Conservation (phyloP, 2,797 vertebrate species). For the Rhinophrynus dorsalis region DNA sequence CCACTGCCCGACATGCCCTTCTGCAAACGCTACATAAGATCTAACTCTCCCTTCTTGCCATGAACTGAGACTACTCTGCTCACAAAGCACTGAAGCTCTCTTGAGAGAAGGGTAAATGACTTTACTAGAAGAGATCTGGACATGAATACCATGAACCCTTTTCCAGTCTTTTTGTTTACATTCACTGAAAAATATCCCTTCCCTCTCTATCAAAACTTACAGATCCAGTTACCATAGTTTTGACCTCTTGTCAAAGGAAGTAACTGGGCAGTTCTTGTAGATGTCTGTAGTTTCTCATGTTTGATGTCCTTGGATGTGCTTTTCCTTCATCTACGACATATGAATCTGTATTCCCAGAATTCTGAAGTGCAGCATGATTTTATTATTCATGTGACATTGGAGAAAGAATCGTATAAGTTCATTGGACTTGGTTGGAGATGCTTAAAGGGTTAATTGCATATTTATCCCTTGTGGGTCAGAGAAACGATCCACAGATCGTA, state of each 20-base stretch:
- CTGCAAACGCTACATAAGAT: constrained; percentile 77
- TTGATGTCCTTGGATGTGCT: no score
- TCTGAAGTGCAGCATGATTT: no score
- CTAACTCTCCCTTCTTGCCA: constrained; percentile 44
- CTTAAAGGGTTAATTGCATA: no score
- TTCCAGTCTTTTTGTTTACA: constrained; percentile 45
- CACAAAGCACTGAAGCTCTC: neutral
- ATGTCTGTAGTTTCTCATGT: no score
- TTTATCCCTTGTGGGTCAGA: no score
- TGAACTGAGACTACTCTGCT: constrained; percentile 3
- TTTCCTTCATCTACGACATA: no score
- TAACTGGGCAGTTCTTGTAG: neutral
- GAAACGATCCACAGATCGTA: no score
- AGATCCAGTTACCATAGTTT: constrained; percentile 7
- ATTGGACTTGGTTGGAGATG: no score
- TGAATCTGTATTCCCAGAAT: no score
- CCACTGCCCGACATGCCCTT: constrained; percentile 79
- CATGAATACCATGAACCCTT: neutral
- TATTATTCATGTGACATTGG: no score
- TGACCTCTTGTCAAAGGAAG: neutral
- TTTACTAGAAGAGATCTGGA: neutral
- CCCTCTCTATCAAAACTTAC: neutral
- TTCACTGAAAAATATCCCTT: neutral
- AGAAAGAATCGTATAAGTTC: no score
- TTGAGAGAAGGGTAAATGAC: neutral